Percentiles rank a stretch among this genome's conserved stretches.
Evolutionary conservation across 2,113 vertebrate species (phyloP).

Genomic region (Xenopus tropicalis): UCB_Xtro_10.0 CM004444.2:169622001-169622500

Average conservation of each 20-base stretch:
- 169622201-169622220: conserved; percentile 29
- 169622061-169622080: too few relatives aligned
- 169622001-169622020: too few relatives aligned
- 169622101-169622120: background rate
- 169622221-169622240: conserved; percentile 5
- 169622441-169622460: too few relatives aligned
- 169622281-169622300: conserved; percentile 50
- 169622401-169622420: too few relatives aligned
- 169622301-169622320: conserved; percentile 37
- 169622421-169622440: too few relatives aligned
- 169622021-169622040: background rate
- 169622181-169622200: conserved; percentile 51
- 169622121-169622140: conserved; percentile 26
- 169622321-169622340: conserved; percentile 37
- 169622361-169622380: too few relatives aligned
- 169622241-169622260: background rate
- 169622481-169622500: background rate
- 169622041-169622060: too few relatives aligned
- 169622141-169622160: conserved; percentile 29
- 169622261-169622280: conserved; percentile 12
- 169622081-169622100: too few relatives aligned
- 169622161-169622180: conserved; percentile 51
- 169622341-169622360: conserved; percentile 22
- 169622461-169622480: too few relatives aligned
- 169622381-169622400: too few relatives aligned